Base-by-base conservation (phyloP, 2,113 vertebrate species). In the Dissostichus mawsoni region DNA sequence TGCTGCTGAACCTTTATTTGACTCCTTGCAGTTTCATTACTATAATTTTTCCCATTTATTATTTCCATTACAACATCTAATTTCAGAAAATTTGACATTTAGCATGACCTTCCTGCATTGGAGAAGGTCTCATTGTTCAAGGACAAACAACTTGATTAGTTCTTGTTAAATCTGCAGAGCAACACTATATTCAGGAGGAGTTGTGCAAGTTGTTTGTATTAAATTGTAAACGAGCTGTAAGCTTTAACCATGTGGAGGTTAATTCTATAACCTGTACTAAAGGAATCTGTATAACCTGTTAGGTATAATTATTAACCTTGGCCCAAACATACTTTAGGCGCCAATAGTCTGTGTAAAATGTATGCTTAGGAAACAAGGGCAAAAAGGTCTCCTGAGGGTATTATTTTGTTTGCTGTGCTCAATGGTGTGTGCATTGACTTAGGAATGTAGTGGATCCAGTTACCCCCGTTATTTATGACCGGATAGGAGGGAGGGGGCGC, bases 41-140 rank as follows among this genome's bases (percentile, higher is more conserved):
- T 5, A 18, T 29, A 2, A 4, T 66, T 48, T 44, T 13, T 36
- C 23, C 23, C 41, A 64, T 1, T 10, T 23, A 53, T 69, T 58
- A 36, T 78, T 74, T 72, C 5, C 11, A 76, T 76, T 76, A 76
- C 41, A 57, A 12, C 56, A 45, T 55, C 45, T 68, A 25, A 68
- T 63, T 18, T 65, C 51, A 58, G 44, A 62, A 76, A 65, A 84
- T 59, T 55, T 75, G 76, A 83, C 70, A 84, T 81, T 73, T 69
- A 74, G 6, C 2, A 25, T 41, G 63, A 23, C 17, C 16, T 29
- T 41, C 5, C 29, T 55, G 23, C 65, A 11, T 29, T 8, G 10
- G 11, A 74, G 44, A 57, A 23, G 52, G 50, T 57, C 17, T 58
- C 2, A 25, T 69, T 64, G 50, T 77, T 69, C 51, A 62, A 75